phyloP scores from a whole-genome alignment of 2,888 invertebrate genomes.

The Osedax frankpressi region DNA sequence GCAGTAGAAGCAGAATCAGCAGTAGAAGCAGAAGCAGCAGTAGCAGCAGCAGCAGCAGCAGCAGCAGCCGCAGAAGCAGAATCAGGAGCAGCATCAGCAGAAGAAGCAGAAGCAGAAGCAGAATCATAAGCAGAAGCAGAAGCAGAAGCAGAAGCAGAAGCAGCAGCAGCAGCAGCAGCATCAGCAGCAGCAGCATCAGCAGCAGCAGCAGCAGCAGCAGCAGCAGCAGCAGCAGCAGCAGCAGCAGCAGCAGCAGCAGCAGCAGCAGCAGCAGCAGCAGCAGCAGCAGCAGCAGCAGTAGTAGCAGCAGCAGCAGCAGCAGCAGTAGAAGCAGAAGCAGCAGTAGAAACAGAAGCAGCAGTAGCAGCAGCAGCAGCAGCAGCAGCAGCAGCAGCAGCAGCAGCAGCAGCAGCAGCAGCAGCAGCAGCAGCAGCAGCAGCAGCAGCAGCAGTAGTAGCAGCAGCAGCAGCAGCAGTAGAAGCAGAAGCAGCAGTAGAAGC shows the following conservation, averaged over 20 bases:
- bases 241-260: background rate
- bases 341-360: background rate
- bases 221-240: background rate
- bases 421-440: background rate
- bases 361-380: background rate
- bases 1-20: background rate
- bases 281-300: background rate
- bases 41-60: background rate
- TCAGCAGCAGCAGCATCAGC: background rate
- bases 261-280: background rate
- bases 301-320: background rate
- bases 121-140: background rate
- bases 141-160: background rate
- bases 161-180: background rate
- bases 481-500: background rate
- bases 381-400: background rate
- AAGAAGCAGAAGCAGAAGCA: background rate
- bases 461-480: background rate
- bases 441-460: background rate
- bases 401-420: background rate
- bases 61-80: background rate
- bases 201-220: background rate
- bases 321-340: background rate
- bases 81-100: background rate
- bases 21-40: background rate